phyloP scores from a whole-genome alignment of 2,888 invertebrate species.

The Cantharis rustica region DNA sequence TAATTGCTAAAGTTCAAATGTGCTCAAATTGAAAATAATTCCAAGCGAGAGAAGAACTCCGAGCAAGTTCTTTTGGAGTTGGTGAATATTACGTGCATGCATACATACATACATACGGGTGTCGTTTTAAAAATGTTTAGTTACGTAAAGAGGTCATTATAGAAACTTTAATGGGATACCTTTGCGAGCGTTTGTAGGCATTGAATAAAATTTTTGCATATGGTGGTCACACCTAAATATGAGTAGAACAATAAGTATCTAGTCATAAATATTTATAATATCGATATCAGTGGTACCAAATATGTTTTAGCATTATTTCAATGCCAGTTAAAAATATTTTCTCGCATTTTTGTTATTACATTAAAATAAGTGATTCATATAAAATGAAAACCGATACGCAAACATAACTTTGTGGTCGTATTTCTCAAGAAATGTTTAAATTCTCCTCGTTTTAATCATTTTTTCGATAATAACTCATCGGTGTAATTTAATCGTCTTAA shows the following conservation, averaged over 20 bases:
- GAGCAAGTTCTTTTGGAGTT: not conserved
- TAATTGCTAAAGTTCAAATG: constrained; percentile 13
- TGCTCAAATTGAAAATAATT: not conserved
- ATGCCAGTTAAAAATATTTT: not conserved
- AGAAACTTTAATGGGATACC: constrained; percentile 30
- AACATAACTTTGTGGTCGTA: not conserved
- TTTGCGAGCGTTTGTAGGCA: constrained; percentile 23
- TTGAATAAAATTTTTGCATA: constrained; percentile 38
- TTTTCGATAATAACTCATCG: not conserved
- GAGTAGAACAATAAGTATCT: constrained; percentile 37
- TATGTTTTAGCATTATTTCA: constrained; percentile 10
- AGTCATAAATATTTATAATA: constrained; percentile 36
- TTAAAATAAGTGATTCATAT: not conserved
- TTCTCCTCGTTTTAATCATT: not conserved
- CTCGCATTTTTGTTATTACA: not conserved
- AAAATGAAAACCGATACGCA: not conserved
- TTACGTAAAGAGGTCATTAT: constrained; percentile 29
- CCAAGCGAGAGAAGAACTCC: not conserved
- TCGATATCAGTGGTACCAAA: constrained; percentile 12
- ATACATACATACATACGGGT: not conserved
- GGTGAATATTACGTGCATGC: not conserved
- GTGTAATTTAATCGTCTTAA: not conserved
- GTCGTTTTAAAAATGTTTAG: constrained; percentile 7
- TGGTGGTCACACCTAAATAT: constrained; percentile 40
- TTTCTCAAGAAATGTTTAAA: not conserved